Percentiles rank a stretch among this genome's conserved stretches.
phyloP scores from a whole-genome alignment of 1,140 invertebrate genomes.

The Cotesia vestalis region DNA sequence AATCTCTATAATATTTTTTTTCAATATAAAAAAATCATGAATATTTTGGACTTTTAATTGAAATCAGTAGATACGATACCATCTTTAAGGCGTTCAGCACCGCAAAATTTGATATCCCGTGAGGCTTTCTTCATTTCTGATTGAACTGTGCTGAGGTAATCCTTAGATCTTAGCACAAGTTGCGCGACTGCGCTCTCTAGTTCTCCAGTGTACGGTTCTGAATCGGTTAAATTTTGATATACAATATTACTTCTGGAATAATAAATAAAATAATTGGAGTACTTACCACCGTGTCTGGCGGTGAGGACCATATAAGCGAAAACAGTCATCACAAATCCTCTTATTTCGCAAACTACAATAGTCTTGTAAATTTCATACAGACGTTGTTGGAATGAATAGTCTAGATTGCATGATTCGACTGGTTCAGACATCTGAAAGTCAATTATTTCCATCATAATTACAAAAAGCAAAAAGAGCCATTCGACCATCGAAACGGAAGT shows the following conservation, averaged over 20 bases:
- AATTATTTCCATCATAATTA: no score
- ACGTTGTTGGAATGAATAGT: background rate
- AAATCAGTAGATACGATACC: background rate
- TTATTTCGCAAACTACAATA: background rate
- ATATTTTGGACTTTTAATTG: no score
- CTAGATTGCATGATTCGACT: background rate
- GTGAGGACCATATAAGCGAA: background rate
- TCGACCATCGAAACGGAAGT: no score
- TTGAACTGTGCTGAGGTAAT: background rate
- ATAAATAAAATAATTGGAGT: background rate
- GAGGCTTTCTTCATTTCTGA: background rate
- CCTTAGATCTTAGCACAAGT: background rate
- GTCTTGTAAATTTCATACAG: slow-evolving; percentile 5
- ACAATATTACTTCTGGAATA: background rate
- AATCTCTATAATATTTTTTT: no score
- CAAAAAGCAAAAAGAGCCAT: no score
- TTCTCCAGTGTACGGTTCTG: background rate
- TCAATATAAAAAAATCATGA: background rate
- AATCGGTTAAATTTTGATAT: no score
- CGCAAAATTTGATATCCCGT: background rate
- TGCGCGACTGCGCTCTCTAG: background rate
- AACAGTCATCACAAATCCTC: background rate
- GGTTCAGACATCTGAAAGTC: background rate
- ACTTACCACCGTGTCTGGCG: background rate
- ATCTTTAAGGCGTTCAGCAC: background rate